A percentile compares a stretch with the other conserved stretches of the same genome.
These are phyloP conservation scores for Dynastes tityus DNA, from an alignment of 2,888 invertebrate genomes.

Conservation along the genomic window DNA sequence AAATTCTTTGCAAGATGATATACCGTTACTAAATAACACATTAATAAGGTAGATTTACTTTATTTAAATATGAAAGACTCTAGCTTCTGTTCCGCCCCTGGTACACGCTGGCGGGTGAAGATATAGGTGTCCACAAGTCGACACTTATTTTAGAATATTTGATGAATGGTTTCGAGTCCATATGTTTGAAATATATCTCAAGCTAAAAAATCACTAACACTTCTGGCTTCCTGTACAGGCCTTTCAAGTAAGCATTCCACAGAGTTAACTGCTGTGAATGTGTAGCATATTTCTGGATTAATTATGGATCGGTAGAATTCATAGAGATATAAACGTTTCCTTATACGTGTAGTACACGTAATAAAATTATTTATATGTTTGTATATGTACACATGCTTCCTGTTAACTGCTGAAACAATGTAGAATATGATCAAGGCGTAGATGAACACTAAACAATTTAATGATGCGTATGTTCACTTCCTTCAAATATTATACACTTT, in stretches of 20 bases:
- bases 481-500: too few species aligned
- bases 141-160: constrained; percentile 63
- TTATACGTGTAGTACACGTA: background rate
- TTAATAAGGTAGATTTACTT: too few species aligned
- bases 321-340: background rate
- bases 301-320: constrained; percentile 1
- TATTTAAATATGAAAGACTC: background rate
- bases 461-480: too few species aligned
- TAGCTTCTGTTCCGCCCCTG: background rate
- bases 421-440: too few species aligned
- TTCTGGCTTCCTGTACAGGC: constrained; percentile 20
- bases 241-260: constrained; percentile 23
- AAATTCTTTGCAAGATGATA: too few species aligned
- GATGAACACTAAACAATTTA: too few species aligned
- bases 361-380: background rate
- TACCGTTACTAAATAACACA: too few species aligned
- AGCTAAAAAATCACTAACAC: constrained; percentile 13
- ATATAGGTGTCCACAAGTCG: constrained; percentile 60
- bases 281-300: constrained; percentile 18
- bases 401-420: background rate
- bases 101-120: constrained; percentile 36
- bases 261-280: constrained; percentile 1
- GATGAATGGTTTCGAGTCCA: constrained; percentile 60
- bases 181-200: constrained; percentile 60
- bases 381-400: background rate